A percentile compares a stretch with the other conserved stretches of the same genome.
Evolutionary conservation across 2,797 vertebrate species (phyloP).

Genomic region (Phrynocephalus guinanensis): DNA sequence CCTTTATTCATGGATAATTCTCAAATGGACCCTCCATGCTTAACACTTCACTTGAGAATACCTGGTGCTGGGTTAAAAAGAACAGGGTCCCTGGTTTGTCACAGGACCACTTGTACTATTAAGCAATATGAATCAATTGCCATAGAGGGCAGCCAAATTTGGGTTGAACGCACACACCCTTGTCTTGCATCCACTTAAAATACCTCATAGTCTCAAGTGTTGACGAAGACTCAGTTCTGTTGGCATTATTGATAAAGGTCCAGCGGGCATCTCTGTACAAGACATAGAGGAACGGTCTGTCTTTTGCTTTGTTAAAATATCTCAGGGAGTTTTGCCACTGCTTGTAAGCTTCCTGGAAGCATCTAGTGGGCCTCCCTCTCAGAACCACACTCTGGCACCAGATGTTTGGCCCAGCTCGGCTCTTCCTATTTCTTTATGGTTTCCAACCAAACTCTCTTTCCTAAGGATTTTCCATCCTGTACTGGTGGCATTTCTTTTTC

Average conservation of each 20-base stretch:
- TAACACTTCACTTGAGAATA: not conserved
- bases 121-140: not conserved
- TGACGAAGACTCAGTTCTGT: not conserved
- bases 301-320: not conserved
- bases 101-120: not conserved
- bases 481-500: not conserved
- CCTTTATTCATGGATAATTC: not conserved
- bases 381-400: not conserved
- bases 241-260: not conserved
- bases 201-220: not conserved
- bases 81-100: not conserved
- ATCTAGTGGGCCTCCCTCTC: not conserved
- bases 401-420: not conserved
- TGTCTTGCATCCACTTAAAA: not conserved
- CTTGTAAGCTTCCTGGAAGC: not conserved
- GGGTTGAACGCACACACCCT: not conserved
- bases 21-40: no score
- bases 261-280: not conserved
- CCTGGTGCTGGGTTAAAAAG: not conserved
- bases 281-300: not conserved
- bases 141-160: not conserved
- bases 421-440: not conserved
- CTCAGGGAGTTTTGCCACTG: not conserved
- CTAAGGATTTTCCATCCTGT: not conserved
- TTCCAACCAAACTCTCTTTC: constrained; percentile 4